Conservation (phyloP, 2,113 vertebrate genomes). For the Antechinus stuartii region DNA sequence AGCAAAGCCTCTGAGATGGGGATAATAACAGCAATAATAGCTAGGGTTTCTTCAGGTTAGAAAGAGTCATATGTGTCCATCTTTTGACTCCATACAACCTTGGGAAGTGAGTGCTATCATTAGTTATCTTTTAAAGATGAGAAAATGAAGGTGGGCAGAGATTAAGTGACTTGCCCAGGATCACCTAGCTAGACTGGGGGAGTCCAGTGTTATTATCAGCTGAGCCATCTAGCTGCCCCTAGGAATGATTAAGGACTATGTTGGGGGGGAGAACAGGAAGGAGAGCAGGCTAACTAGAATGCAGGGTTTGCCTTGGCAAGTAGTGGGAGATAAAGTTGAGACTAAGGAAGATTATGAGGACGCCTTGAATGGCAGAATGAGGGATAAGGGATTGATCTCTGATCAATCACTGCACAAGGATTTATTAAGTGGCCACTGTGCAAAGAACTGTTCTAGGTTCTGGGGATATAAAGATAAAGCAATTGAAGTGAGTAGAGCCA, state of each 20-base stretch:
- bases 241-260: background rate
- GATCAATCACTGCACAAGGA: background rate
- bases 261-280: background rate
- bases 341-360: background rate
- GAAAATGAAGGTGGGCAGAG: background rate
- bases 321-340: background rate
- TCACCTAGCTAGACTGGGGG: background rate
- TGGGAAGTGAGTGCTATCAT: background rate
- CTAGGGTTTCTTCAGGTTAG: background rate
- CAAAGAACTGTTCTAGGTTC: background rate
- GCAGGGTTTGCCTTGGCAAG: background rate
- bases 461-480: background rate
- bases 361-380: background rate
- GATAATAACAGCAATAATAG: background rate
- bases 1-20: background rate
- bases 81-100: background rate
- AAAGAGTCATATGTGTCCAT: background rate
- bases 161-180: background rate
- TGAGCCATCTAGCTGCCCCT: background rate
- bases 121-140: background rate
- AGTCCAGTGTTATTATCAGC: background rate
- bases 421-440: background rate
- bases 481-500: no score
- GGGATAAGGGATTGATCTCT: background rate
- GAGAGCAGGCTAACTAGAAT: background rate